Percentiles rank a stretch among this genome's conserved stretches.
Evolutionary conservation across 2,797 vertebrate species (phyloP).

Genomic region (Lagorchestes hirsutus): DNA sequence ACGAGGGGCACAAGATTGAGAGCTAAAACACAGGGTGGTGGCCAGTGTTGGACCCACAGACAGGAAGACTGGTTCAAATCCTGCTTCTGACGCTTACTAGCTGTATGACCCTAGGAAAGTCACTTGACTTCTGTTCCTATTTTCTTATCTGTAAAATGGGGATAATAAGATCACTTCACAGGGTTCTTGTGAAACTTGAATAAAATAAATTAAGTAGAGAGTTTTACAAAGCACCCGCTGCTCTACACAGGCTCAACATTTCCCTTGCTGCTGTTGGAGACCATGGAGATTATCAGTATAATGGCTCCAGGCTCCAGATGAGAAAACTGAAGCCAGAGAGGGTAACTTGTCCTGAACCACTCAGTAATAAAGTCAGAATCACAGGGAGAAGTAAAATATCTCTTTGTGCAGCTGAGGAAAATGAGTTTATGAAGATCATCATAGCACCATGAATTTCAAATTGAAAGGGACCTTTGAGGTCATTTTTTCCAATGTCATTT

Average conservation of each 20-base stretch:
- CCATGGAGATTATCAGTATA: not conserved
- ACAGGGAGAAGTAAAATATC: not conserved
- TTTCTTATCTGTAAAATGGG: not conserved
- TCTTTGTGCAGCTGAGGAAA: not conserved
- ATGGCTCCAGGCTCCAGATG: not conserved
- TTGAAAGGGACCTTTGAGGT: not conserved
- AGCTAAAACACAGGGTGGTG: not conserved
- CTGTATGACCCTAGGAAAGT: not conserved
- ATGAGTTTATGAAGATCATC: not conserved
- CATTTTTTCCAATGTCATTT: not conserved
- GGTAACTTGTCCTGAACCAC: not conserved
- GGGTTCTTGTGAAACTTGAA: not conserved
- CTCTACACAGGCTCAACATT: not conserved
- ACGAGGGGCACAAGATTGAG: not conserved
- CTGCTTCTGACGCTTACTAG: not conserved
- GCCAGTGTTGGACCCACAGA: not conserved
- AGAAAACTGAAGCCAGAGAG: not conserved
- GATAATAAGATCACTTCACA: not conserved
- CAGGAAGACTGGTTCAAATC: not conserved
- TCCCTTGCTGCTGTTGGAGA: not conserved
- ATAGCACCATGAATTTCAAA: not conserved
- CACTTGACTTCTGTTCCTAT: not conserved
- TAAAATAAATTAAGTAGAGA: not conserved
- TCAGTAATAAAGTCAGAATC: not conserved
- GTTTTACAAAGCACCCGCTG: not conserved